Evolutionary conservation across 2,888 invertebrate genomes (phyloP).

Genomic region (Leptopilina syphax): DNA sequence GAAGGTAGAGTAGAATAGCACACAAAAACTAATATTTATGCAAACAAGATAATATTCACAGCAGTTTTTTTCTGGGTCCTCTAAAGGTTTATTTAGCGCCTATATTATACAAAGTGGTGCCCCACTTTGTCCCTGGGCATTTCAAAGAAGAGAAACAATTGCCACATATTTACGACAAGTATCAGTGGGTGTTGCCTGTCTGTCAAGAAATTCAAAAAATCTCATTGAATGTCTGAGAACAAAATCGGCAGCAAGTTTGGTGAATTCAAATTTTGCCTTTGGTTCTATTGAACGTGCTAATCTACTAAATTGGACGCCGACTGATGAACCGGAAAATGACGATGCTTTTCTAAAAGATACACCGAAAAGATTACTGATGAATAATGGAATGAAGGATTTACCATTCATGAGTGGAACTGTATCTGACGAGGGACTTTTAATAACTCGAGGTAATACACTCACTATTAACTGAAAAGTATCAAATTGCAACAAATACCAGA

Average conservation of each 20-base stretch:
- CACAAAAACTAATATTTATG: neutral
- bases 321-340: neutral
- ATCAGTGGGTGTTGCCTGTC: neutral
- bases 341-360: constrained; percentile 15
- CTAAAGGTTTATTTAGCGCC: neutral
- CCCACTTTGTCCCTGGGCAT: neutral
- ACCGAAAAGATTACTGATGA: neutral
- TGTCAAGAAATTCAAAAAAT: neutral
- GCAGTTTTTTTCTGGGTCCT: neutral
- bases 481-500: too few species aligned
- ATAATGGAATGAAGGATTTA: constrained; percentile 10
- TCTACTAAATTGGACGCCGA: neutral
- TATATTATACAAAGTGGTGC: constrained; percentile 18
- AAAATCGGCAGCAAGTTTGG: neutral
- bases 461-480: too few species aligned
- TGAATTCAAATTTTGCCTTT: neutral
- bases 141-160: neutral
- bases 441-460: neutral
- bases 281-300: neutral
- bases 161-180: neutral
- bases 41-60: neutral
- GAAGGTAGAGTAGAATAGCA: neutral
- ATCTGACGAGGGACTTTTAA: neutral
- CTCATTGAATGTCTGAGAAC: neutral
- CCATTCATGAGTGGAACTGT: constrained; percentile 16